Conservation (phyloP, 2,797 vertebrate species). For the Enoplosus armatus region DNA sequence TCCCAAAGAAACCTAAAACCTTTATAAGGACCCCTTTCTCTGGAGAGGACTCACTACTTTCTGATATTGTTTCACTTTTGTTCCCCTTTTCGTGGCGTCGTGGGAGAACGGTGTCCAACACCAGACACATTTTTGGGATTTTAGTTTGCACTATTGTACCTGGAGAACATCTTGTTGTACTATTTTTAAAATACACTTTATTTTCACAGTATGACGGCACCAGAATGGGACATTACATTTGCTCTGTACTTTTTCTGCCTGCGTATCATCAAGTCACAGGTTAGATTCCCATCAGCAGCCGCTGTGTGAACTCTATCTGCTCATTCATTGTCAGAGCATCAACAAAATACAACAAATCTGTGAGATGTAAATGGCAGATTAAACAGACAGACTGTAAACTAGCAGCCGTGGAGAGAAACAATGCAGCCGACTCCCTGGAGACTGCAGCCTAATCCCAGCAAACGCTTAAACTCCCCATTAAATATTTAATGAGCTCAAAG, state of each 20-base stretch:
- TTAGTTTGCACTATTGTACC: too few species aligned
- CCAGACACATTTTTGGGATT: not conserved
- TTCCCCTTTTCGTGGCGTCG: too few species aligned
- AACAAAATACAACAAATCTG: not conserved
- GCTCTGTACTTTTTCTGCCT: too few species aligned
- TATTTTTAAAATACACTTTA: not conserved
- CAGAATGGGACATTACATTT: not conserved
- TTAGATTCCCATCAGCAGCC: not conserved
- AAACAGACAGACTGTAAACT: conserved; percentile 53
- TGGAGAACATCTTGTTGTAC: too few species aligned
- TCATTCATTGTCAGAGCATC: not conserved
- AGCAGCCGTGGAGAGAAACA: conserved; percentile 36
- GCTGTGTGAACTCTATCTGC: not conserved
- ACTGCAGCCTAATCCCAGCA: conserved; percentile 53
- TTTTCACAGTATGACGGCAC: not conserved
- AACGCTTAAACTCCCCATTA: conserved; percentile 67
- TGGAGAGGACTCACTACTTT: not conserved
- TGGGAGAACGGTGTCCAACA: not conserved
- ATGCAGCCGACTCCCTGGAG: conserved; percentile 45
- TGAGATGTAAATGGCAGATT: conserved; percentile 29
- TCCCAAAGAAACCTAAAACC: not conserved
- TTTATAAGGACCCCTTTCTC: not conserved
- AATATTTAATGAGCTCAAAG: conserved; percentile 77
- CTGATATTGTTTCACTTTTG: not conserved
- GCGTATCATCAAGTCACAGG: not conserved